A percentile compares a stretch with the other conserved stretches of the same genome.
Conservation (phyloP, 2,113 vertebrate genomes). For the Clarias gariepinus region DNA sequence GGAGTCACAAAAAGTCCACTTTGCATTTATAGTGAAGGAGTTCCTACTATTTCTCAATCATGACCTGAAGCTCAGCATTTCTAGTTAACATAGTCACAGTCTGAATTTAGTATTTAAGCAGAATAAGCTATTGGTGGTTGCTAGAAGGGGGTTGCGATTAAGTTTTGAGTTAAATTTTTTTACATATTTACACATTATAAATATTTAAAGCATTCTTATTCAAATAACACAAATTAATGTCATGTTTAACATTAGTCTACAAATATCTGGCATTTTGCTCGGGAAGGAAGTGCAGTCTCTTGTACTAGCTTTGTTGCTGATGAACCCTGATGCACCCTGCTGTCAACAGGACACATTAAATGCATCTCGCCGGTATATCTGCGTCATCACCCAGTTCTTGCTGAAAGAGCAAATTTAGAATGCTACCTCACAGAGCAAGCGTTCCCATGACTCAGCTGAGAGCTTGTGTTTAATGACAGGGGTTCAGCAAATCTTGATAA, state of each 20-base stretch:
- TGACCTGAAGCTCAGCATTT: background rate
- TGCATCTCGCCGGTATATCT: background rate
- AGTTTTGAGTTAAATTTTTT: no score
- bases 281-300: background rate
- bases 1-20: background rate
- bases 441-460: slow-evolving; percentile 60
- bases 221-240: background rate
- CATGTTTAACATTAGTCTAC: background rate
- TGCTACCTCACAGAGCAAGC: slow-evolving; percentile 44
- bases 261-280: background rate
- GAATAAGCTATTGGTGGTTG: no score
- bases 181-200: no score
- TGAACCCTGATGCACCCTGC: background rate
- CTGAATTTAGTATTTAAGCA: no score
- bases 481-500: background rate
- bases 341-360: background rate
- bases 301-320: background rate
- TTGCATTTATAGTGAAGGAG: background rate
- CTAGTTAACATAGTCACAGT: background rate
- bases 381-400: slow-evolving; percentile 60
- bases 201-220: background rate
- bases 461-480: background rate
- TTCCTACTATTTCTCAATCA: background rate
- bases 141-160: no score
- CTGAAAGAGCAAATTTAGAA: slow-evolving; percentile 70